Evolutionary conservation across 2,113 vertebrate species (phyloP), one percentile per base, ranked within the genome.

Genomic region (Dasyornis broadbenti): DNA sequence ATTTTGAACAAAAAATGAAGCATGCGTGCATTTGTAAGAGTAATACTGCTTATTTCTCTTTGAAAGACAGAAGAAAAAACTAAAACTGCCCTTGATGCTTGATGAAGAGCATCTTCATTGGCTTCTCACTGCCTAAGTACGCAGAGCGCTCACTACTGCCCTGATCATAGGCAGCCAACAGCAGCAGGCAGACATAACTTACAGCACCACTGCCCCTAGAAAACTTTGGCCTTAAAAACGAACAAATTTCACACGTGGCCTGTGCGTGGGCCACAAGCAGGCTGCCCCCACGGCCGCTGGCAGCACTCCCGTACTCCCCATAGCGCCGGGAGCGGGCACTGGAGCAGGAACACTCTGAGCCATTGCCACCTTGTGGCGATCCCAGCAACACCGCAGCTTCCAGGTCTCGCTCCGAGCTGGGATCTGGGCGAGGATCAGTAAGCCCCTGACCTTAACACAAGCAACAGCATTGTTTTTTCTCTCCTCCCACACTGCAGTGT

Each of bases 321-420:
- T 40, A 40, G 40, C 40, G 40, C 40, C 59, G 24, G 28, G 42
- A 14, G 35, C 73, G 10, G 60, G 49, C 4, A 5, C 19, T 3
- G 33, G 14, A 49, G 56, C 2, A 37, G 39, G 3, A 24, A 24
- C 84, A 4, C 24, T 79, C 69, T 22, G 80, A 92, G 37, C 70
- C 66, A 73, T 18, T 21, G 93, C 96, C 96, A 87, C 61, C 96
- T 47, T 4, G 91, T 49, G 86, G 81, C 17, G 6, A 15, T 11
- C 47, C 42, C 24, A 24, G 63, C 60, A 65, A 53, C 23, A 39
- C 0, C 10, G 16, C 35, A 6, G 40, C n/a, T 4, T 8, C n/a
- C 14, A 3, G 1, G 2, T 16, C 54, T 14, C 27, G 4, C 35
- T 13, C 5, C 0, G 14, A 69, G 37, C 10, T 1, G 65, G 3